Base-by-base conservation (phyloP, 2,797 vertebrate genomes). In the Melanogrammus aeglefinus region DNA sequence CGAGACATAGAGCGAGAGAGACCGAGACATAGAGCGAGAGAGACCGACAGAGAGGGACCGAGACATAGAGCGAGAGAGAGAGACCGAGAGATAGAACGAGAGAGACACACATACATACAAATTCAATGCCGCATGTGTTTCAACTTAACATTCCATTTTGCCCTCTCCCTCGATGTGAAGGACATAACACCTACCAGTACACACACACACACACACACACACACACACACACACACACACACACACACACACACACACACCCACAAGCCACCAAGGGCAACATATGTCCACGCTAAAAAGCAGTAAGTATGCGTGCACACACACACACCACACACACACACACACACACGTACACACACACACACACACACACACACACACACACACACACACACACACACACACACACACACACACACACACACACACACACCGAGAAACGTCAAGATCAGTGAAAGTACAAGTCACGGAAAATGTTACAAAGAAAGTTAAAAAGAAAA, bases 91-190 rank as follows among this genome's bases (percentile, higher is more conserved):
- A 70, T 27, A 70, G 51, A 57, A 18, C 7, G 47, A 18, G 14
- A 6, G 47, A 16, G 47, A 38, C 44, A 66, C 12, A 24, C 33
- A 24, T 51, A 70, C 35, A 76, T 10, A 74, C 27, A 29, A 86
- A 91, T 88, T 93, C 83, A 93, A 91, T 91, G 86, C 89, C 88
- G 86, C 91, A 92, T 92, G 90, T 94, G 92, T 94, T 93, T 90
- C 85, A 93, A 92, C 90, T 93, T 91, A 92, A 92, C 90, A 91
- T 93, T 94, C 91, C 89, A 82, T 91, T 90, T 92, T 88, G 89
- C 87, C 87, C 85, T 85, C 73, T 33, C 31, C 1, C 74, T 86
- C 84, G 86, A 87, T 81, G 31, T 71, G 78, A 80, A 82, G 84
- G 82, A 87, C 72, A 10, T 72, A 78, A 33, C 39, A 27, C 70